Base-by-base conservation (phyloP, 2,888 invertebrate species). In the Anticlea derivata region DNA sequence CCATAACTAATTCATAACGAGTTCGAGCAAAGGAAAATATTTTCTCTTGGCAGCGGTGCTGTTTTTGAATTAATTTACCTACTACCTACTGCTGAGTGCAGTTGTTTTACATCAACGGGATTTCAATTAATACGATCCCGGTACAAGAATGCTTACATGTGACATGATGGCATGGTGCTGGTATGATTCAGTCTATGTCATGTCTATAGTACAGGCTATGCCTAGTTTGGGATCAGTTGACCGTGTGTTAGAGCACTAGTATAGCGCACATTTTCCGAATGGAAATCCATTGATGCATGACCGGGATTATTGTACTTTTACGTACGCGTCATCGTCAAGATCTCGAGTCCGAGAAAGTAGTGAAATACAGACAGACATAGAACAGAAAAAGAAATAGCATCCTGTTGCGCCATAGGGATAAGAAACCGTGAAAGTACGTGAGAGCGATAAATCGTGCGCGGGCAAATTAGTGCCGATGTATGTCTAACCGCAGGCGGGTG, bases 391-490 rank as follows among this genome's bases (percentile, higher is more conserved):
- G 1, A 4, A 8, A 27, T 10, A 35, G 22, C 4, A 10, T 22
- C 29, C 11, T 7, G 29, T 22, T 40, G n/a, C 7, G 29, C 7
- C 1, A 11, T 10, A 7, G 11, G 5, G 4, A 3, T n/a, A n/a
- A 5, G 22, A n/a, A 24, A 24, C 24, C 31, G 13, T 31, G 10
- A 78, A 71, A 68, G 64, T 69, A 67, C 66, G 68, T 64, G 69
- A 65, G 70, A 56, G 74, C 63, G 64, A 79, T 83, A 83, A 80
- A 84, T 81, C 73, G 68, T 66, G 66, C 61, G 53, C 61, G 66
- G 63, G 72, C 74, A 77, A 80, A 80, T 82, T 83, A 83, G 75
- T 77, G 73, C 67, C 76, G 66, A 79, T 76, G 75, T 77, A 67
- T 74, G 74, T 73, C 70, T 69, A 70, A 77, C 76, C 75, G 69